Evolutionary conservation across 1,140 invertebrate species (phyloP).

Genomic region (Saccostrea glomerata): DNA sequence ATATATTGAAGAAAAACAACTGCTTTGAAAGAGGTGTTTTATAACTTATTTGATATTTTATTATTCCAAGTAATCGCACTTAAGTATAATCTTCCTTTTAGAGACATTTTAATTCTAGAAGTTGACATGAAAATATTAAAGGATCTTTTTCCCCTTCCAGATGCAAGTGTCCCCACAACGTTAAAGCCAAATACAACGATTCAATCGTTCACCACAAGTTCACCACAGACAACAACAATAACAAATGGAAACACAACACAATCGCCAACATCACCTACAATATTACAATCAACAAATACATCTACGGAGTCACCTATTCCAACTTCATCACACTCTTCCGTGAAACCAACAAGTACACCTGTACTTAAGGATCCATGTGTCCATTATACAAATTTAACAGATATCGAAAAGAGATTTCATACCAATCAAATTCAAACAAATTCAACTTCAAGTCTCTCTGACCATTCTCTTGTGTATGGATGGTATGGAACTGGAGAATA

Average conservation of each 20-base stretch:
- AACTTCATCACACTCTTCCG: not conserved
- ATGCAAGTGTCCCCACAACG: not conserved
- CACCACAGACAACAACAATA: not conserved
- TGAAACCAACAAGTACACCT: not conserved
- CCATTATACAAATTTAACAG: not conserved
- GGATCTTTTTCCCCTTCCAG: not conserved
- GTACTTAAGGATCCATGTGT: not conserved
- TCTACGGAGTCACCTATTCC: not conserved
- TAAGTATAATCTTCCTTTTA: too few species aligned
- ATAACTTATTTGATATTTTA: too few species aligned
- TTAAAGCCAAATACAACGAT: not conserved
- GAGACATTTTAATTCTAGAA: too few species aligned
- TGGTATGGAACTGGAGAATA: not conserved
- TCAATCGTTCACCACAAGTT: not conserved
- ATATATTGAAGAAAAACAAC: too few species aligned
- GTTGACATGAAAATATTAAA: too few species aligned
- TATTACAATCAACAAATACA: not conserved
- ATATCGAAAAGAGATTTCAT: not conserved
- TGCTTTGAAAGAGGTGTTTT: too few species aligned
- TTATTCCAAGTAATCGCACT: too few species aligned
- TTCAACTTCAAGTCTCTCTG: not conserved
- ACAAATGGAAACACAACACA: too few species aligned
- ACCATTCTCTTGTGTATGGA: not conserved
- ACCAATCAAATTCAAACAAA: not conserved
- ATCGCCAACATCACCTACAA: not conserved